These are phyloP conservation scores for Petrocephalus schoutedeni DNA, from an alignment of 2,797 vertebrate species.

Conservation along the genomic window DNA sequence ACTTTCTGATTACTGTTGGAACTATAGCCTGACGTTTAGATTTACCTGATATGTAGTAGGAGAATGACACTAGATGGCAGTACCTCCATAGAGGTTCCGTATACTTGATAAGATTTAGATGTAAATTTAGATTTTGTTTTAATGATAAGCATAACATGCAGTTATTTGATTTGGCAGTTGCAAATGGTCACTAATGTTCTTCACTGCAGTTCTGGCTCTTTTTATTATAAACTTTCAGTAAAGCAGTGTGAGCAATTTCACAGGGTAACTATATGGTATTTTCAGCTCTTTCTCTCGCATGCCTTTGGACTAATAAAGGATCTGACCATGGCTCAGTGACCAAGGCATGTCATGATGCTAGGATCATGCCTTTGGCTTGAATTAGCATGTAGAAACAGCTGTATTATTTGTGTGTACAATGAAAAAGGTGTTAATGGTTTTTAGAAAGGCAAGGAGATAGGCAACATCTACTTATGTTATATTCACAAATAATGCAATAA, in stretches of 20 bases:
- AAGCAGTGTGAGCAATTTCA: not conserved
- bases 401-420: not conserved
- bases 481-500: not conserved
- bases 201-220: not conserved
- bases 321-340: not conserved
- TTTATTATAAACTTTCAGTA: not conserved
- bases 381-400: not conserved
- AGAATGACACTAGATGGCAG: slow-evolving; percentile 47
- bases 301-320: not conserved
- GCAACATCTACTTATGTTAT: not conserved
- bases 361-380: not conserved
- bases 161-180: not conserved
- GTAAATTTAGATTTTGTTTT: not conserved
- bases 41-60: slow-evolving; percentile 4
- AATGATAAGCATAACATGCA: not conserved
- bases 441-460: not conserved
- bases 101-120: too few relatives aligned
- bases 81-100: slow-evolving; percentile 36
- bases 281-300: not conserved
- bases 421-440: not conserved
- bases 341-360: not conserved
- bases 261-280: not conserved
- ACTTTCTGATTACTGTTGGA: not conserved
- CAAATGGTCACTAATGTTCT: not conserved
- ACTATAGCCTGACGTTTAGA: not conserved